Percentiles rank a stretch among this genome's conserved stretches.
Conservation (phyloP, 2,797 vertebrate genomes). For the Lutra lutra region DNA sequence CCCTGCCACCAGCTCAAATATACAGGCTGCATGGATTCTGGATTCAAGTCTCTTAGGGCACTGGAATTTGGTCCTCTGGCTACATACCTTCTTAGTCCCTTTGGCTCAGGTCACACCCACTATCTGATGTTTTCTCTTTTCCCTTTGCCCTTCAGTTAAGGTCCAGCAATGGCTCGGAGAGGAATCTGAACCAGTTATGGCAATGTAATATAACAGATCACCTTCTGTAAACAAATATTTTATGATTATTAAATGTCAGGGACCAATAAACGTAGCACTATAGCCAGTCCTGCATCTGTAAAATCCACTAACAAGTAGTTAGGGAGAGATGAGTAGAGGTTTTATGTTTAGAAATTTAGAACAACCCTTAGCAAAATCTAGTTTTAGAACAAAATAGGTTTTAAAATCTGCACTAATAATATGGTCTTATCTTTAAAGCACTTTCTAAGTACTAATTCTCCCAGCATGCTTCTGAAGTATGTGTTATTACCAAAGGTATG, state of each 20-base stretch:
- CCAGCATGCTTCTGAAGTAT: slow-evolving; percentile 46
- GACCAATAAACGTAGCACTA: not conserved
- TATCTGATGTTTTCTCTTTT: not conserved
- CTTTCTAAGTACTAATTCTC: slow-evolving; percentile 68
- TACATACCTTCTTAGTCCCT: not conserved
- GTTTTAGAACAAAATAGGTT: slow-evolving; percentile 46
- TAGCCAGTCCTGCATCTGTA: not conserved
- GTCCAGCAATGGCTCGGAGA: not conserved
- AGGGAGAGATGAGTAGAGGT: not conserved
- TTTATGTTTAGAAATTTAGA: slow-evolving; percentile 55
- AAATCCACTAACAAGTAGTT: slow-evolving; percentile 60
- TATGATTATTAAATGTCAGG: slow-evolving; percentile 52
- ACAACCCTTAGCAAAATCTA: slow-evolving; percentile 36
- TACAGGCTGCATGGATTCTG: not conserved
- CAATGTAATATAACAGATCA: not conserved
- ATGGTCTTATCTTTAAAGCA: slow-evolving; percentile 63
- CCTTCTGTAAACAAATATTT: slow-evolving; percentile 56
- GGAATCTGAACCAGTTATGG: slow-evolving; percentile 13
- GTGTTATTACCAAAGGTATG: slow-evolving; percentile 53
- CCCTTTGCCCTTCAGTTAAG: not conserved
- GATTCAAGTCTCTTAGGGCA: not conserved
- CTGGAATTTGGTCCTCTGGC: not conserved
- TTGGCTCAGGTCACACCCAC: not conserved
- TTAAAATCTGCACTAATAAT: slow-evolving; percentile 63
- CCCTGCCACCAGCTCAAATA: not conserved